phyloP scores from a whole-genome alignment of 2,888 invertebrate species.

The Minunthozetes semirufus region DNA sequence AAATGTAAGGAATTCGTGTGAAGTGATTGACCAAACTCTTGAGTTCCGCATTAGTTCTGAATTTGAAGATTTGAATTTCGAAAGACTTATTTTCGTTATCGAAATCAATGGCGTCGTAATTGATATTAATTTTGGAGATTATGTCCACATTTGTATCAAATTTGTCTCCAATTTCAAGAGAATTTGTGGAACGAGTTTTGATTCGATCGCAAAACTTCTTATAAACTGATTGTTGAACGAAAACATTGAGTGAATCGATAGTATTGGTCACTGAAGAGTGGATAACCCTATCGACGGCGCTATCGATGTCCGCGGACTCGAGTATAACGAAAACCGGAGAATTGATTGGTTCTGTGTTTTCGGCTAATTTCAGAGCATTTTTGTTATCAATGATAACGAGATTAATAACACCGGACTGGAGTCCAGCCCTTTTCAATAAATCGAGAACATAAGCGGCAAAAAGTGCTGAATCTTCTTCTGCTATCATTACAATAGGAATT shows the following conservation, averaged over 20 bases:
- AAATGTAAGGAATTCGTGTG: neutral
- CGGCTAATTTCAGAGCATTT: neutral
- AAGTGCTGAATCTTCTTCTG: neutral
- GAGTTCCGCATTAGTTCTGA: neutral
- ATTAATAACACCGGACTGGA: neutral
- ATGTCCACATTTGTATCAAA: neutral
- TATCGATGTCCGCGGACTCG: conserved; percentile 18
- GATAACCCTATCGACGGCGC: neutral
- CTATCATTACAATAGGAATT: conserved; percentile 2
- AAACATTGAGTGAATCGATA: neutral
- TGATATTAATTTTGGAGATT: neutral
- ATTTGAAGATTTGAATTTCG: neutral
- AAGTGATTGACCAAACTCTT: conserved; percentile 19
- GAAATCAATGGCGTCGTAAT: conserved; percentile 22
- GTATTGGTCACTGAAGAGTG: neutral
- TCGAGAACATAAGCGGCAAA: neutral
- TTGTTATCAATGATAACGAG: neutral
- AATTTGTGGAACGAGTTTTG: neutral
- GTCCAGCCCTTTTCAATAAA: neutral
- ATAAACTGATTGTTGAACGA: conserved; percentile 23
- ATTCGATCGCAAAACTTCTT: neutral
- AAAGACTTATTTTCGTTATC: conserved; percentile 6
- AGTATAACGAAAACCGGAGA: neutral
- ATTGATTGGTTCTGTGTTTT: neutral
- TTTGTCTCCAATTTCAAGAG: neutral